These are phyloP conservation scores for Heloderma charlesbogerti DNA, from an alignment of 2,113 vertebrate genomes.

Conservation along the genomic window DNA sequence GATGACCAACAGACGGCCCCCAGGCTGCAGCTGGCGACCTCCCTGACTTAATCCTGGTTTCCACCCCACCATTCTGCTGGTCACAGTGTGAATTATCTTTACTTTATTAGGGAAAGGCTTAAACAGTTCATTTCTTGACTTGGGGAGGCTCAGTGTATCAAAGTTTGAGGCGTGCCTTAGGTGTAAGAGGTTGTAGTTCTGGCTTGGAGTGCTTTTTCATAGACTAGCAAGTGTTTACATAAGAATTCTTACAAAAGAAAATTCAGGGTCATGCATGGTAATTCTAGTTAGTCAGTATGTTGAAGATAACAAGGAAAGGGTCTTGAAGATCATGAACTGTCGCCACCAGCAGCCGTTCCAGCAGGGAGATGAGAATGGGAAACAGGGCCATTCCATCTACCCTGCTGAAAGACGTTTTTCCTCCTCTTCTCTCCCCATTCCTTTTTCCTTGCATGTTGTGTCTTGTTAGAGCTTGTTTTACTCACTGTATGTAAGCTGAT, in stretches of 20 bases:
- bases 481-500: no score
- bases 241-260: neutral
- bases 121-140: neutral
- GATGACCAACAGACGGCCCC: no score
- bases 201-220: neutral
- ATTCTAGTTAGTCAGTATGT: neutral
- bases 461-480: no score
- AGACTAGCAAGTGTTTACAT: neutral
- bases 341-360: no score
- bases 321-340: neutral
- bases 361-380: no score
- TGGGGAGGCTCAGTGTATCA: neutral
- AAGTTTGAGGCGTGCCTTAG: neutral
- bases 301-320: neutral
- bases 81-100: neutral
- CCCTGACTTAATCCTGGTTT: no score
- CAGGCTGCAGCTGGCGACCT: no score
- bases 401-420: no score
- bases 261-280: neutral
- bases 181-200: neutral
- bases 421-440: no score
- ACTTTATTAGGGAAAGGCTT: neutral
- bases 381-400: no score
- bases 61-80: no score
- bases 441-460: no score